phyloP scores from a whole-genome alignment of 1,140 invertebrate genomes.

The Drosophila santomea region DNA sequence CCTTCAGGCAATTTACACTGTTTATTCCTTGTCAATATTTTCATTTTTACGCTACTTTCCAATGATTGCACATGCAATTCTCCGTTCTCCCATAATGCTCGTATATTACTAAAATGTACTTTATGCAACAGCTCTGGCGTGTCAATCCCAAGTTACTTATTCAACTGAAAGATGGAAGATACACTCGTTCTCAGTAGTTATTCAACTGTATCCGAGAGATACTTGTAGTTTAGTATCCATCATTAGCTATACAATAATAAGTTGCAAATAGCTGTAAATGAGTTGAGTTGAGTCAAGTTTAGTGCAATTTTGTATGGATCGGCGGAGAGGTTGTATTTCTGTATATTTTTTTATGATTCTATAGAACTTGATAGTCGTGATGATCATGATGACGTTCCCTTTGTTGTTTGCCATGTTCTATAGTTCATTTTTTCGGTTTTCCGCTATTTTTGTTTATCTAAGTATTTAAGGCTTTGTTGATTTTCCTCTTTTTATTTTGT shows the following conservation, averaged over 20 bases:
- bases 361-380: constrained; percentile 50
- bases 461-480: constrained; percentile 25
- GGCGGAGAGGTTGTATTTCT: constrained; percentile 16
- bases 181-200: constrained; percentile 31
- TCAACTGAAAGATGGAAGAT: constrained; percentile 39
- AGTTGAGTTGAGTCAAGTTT: constrained; percentile 33
- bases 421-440: constrained; percentile 8
- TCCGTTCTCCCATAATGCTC: constrained; percentile 31
- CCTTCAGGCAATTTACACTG: constrained; percentile 15
- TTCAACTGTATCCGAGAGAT: constrained; percentile 41
- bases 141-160: constrained; percentile 47
- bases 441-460: constrained; percentile 24
- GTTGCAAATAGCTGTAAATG: constrained; percentile 74
- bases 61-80: constrained; percentile 45
- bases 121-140: constrained; percentile 46
- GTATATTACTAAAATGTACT: constrained; percentile 20
- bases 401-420: constrained; percentile 13
- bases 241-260: constrained; percentile 49
- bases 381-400: constrained; percentile 41
- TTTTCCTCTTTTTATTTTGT: constrained; percentile 33
- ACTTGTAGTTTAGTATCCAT: constrained; percentile 13
- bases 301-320: constrained; percentile 55
- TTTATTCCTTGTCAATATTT: constrained; percentile 48
- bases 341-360: constrained; percentile 38
- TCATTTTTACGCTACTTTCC: constrained; percentile 19